Base-by-base conservation (phyloP, 2,113 vertebrate species). In the Crotalus helleri region DNA sequence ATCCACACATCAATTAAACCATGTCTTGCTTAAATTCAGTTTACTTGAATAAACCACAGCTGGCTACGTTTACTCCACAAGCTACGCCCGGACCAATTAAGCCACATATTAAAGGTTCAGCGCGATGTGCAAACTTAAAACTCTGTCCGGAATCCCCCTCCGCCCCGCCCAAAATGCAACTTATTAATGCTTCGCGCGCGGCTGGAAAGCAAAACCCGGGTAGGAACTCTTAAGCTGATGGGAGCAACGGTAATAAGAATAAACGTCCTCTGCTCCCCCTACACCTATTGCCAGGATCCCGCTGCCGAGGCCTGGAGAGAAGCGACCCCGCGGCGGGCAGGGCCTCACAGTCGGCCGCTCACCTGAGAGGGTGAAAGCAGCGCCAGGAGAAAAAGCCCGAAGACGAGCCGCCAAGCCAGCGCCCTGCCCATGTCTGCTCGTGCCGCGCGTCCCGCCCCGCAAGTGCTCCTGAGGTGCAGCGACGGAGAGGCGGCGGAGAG, bases 351-450 rank as follows among this genome's bases (percentile, higher is more conserved):
- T n/a, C 64, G 74, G 0, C 8, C 33, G 3, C 98, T 98, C 96
- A 98, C 97, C 98, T 98, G 98, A 87, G 96, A 92, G 94, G 97
- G 97, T 19, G 97, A 91, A 90, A 98, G 94, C 9, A 98, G 95
- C 0, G 97, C 96, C 81, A 98, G 95, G 46, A 98, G 96, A 96
- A 97, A 90, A 87, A 98, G 96, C 97, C 97, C 97, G 96, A 98
- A 92, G 61, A 96, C 97, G 5, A 98, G 94, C 96, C 97, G 96
- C 88, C 92, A 94, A 88, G 95, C 96, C 94, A 97, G 95, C 85
- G 96, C 97, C 92, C 94, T 96, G 87, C 97, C 97, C 97, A 97
- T 97, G 89, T 92, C 95, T 96, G 93, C 91, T 94, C 94, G 91
- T 93, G 96, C 94, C 23, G 74, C 88, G 39, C 13, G 9, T n/a